Base-by-base conservation (phyloP, 2,888 invertebrate species). In the Netelia inedita region DNA sequence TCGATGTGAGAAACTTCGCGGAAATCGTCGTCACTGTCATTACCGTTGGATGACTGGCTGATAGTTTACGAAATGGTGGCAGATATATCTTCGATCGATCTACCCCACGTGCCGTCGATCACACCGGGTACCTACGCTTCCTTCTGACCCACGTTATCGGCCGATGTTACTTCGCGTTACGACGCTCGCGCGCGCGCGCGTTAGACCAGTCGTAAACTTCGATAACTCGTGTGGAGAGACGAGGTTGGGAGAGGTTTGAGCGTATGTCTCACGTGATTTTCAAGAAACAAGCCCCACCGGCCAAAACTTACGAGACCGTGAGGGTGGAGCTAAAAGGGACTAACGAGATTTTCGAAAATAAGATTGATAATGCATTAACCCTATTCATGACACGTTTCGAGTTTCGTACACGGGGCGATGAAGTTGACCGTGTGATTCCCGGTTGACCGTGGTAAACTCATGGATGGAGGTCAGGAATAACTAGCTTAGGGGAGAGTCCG, bases 401-500 rank as follows among this genome's bases (percentile, higher is more conserved):
- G 61, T 23, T 66, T 61, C 61, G 35, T 35, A 35, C 35, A 35
- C 35, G 35, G 6, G 6, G 35, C 35, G 6, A 35, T 35, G 35
- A 35, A 35, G 35, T 35, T 35, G 35, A 35, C 35, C 35, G 35
- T 35, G 8, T 74, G 46, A 82, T 74, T 85, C 79, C 71, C 82
- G 16, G 65, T 23, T 71, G 71, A 53, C 50, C 61, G n/a, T 74
- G 28, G 16, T 19, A 74, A 81, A 79, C 57, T 75, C 72, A 11
- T 14, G 50, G 66, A 71, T 23, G 59, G 57, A 85, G 74, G 74
- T 85, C 82, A 68, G 72, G 75, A 75, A 19, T 82, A 85, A 82
- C 71, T 82, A 79, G 71, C 75, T 82, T 66, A 68, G 74, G 63
- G 53, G 57, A 19, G 19, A 8, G 19, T 6, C 16, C 8, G 46